Conservation (phyloP, 2,888 invertebrate genomes). For the Idaea straminata region DNA sequence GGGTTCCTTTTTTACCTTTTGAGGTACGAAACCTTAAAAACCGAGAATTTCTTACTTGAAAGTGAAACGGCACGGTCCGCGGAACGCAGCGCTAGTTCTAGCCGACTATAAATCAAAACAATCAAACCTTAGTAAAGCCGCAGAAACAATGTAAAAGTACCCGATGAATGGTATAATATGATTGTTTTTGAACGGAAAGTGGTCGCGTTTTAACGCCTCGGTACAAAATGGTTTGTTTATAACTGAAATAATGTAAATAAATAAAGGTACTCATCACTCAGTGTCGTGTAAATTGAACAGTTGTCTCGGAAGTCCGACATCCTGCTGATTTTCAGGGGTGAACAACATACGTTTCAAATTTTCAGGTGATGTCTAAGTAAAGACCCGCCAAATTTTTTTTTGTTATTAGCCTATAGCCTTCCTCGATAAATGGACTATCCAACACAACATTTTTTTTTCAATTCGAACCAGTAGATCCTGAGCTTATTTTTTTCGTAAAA, state of each 20-base stretch:
- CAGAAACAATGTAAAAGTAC: neutral
- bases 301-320: slow-evolving; percentile 74
- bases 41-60: too few species aligned
- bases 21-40: too few species aligned
- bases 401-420: neutral
- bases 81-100: neutral
- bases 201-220: slow-evolving; percentile 30
- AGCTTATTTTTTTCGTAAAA: too few species aligned
- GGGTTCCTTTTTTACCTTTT: too few species aligned
- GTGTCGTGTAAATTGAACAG: slow-evolving; percentile 62
- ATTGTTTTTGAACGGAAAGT: slow-evolving; percentile 2
- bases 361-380: neutral
- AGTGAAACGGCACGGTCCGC: too few species aligned
- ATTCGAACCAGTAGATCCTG: too few species aligned
- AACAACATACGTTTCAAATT: slow-evolving; percentile 31
- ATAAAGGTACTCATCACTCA: slow-evolving; percentile 49
- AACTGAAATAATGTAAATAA: slow-evolving; percentile 46
- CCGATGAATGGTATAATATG: neutral
- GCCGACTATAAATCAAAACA: neutral
- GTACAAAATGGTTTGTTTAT: slow-evolving; percentile 52
- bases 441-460: too few species aligned
- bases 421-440: too few species aligned
- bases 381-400: neutral
- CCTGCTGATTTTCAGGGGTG: slow-evolving; percentile 48
- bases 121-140: neutral